These are phyloP conservation scores for Oreochromis tanganicae DNA, from an alignment of 2,113 vertebrate species.

Conservation along the genomic window DNA sequence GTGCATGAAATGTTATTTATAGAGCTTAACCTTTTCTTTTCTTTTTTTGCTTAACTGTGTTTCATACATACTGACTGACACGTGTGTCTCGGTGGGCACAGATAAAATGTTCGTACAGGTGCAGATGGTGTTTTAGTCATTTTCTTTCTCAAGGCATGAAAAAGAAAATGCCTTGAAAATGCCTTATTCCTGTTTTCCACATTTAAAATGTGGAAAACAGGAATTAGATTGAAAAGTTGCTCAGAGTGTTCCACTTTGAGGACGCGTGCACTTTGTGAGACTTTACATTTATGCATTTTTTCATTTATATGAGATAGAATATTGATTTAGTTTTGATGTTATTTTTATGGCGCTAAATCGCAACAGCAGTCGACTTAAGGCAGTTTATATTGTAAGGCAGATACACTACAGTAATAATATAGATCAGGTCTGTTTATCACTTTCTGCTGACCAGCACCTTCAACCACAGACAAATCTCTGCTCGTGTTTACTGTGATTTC, in stretches of 20 bases:
- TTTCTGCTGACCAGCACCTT: not conserved
- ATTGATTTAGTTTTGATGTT: not conserved
- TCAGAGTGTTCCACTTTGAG: not conserved
- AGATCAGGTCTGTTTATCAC: not conserved
- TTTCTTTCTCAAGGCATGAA: not conserved
- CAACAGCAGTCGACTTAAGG: not conserved
- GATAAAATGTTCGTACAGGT: not conserved
- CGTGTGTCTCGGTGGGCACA: not conserved
- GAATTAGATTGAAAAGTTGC: not conserved
- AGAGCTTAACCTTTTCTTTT: not conserved
- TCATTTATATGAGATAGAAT: not conserved
- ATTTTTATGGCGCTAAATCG: not conserved
- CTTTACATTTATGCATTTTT: not conserved
- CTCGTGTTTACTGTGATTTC: not conserved
- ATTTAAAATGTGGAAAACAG: rapidly evolving
- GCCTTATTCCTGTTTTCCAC: not conserved
- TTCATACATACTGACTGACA: not conserved
- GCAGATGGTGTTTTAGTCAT: not conserved
- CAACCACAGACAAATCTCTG: not conserved
- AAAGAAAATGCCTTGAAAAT: not conserved
- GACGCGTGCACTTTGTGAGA: not conserved
- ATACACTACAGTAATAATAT: not conserved
- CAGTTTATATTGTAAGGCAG: not conserved
- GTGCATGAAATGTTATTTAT: not conserved
- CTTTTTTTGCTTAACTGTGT: not conserved